Conservation (phyloP, 1,140 invertebrate species). For the Aphelenchoides besseyi region DNA sequence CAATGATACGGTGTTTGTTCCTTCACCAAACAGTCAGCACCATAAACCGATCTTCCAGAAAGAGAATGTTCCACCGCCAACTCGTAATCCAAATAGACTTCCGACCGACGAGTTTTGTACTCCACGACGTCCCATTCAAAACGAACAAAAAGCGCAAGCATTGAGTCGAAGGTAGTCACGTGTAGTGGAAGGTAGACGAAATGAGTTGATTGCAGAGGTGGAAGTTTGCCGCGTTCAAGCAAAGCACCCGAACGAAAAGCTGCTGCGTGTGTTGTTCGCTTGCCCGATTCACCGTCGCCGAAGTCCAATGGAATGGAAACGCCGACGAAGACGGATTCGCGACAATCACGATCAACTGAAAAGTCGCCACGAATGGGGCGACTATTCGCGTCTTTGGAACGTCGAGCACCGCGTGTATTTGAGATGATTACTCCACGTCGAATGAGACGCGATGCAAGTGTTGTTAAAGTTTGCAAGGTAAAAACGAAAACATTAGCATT, state of each 20-base stretch:
- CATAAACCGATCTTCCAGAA: neutral
- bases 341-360: constrained; percentile 25
- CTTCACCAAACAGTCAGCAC: neutral
- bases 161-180: no score
- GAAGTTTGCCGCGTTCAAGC: constrained; percentile 11
- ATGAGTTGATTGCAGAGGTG: no score
- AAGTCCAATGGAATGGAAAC: neutral
- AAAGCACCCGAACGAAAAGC: neutral
- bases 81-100: neutral
- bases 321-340: neutral
- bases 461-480: neutral
- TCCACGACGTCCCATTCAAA: neutral
- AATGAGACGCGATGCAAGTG: neutral
- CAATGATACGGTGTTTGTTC: neutral
- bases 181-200: no score
- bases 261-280: neutral
- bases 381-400: constrained; percentile 47
- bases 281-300: neutral
- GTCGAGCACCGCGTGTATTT: constrained; percentile 28
- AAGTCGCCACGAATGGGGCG: constrained; percentile 38
- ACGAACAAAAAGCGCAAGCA: no score
- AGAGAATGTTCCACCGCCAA: neutral
- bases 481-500: neutral
- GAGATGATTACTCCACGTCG: constrained; percentile 22
- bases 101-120: neutral